phyloP scores from a whole-genome alignment of 2,797 vertebrate genomes.

The Carapus acus region DNA sequence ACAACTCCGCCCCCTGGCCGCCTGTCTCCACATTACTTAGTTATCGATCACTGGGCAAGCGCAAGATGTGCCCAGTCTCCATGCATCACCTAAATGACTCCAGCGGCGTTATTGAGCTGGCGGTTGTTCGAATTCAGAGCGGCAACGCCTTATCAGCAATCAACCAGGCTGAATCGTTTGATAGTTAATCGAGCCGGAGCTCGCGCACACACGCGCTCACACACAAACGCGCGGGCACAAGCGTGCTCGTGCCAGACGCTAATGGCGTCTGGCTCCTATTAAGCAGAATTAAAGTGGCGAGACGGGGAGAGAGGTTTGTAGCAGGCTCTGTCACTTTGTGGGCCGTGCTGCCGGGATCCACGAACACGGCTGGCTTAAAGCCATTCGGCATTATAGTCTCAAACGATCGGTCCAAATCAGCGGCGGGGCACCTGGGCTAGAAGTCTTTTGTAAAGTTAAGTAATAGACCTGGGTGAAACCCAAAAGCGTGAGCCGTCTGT shows the following conservation, averaged over 20 bases:
- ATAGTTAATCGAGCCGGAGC: constrained; percentile 32
- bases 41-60: constrained; percentile 50
- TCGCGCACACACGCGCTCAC: too few species aligned
- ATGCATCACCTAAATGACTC: constrained; percentile 31
- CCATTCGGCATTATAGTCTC: constrained; percentile 2
- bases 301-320: constrained; percentile 5
- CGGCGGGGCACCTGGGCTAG: constrained; percentile 8
- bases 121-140: constrained; percentile 44
- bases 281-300: constrained; percentile 15
- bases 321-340: constrained; percentile 12
- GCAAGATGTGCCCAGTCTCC: constrained; percentile 26
- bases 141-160: constrained; percentile 44
- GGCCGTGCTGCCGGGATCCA: constrained; percentile 3
- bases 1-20: constrained; percentile 41
- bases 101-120: constrained; percentile 20
- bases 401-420: constrained; percentile 6
- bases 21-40: constrained; percentile 55
- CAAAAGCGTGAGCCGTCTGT: constrained; percentile 31
- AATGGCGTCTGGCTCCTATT: constrained; percentile 11
- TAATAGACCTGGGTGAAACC: constrained; percentile 33
- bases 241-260: too few species aligned
- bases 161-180: constrained; percentile 46
- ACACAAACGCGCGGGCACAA: too few species aligned
- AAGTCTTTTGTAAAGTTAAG: constrained; percentile 13
- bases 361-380: neutral